Evolutionary conservation across 2,113 vertebrate species (phyloP).

Genomic region (Pterophyllum scalare): DNA sequence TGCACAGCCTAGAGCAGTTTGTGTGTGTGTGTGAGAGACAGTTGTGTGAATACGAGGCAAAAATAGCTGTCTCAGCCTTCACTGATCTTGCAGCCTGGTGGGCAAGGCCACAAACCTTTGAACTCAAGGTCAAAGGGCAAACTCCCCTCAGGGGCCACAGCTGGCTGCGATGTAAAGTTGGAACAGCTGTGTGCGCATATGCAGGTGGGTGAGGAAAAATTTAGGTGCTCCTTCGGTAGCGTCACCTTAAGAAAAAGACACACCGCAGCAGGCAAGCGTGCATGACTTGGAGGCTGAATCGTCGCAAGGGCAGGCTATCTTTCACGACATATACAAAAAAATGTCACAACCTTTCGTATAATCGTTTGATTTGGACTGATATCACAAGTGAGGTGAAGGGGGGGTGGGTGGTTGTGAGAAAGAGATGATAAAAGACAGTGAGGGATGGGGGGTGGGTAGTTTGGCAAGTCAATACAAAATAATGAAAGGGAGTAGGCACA

Average conservation of each 20-base stretch:
- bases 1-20: constrained; percentile 19
- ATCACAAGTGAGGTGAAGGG: constrained; percentile 2
- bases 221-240: not conserved
- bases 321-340: constrained; percentile 54
- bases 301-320: not conserved
- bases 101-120: constrained; percentile 56
- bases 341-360: constrained; percentile 45
- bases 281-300: not conserved
- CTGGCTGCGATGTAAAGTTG: constrained; percentile 62
- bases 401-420: not conserved
- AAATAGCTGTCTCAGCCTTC: constrained; percentile 59
- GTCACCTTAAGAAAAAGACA: constrained; percentile 18
- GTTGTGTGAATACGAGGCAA: constrained; percentile 60
- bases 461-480: not conserved
- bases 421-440: not conserved
- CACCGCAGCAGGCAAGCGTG: not conserved
- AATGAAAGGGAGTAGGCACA: not conserved
- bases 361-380: constrained; percentile 54
- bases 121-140: constrained; percentile 64
- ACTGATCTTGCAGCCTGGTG: constrained; percentile 54
- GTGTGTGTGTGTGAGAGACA: constrained; percentile 8
- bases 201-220: not conserved
- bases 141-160: constrained; percentile 60
- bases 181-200: not conserved
- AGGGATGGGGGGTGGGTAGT: no score